Base-by-base conservation (phyloP, 2,888 invertebrate genomes). In the Belgica antarctica region DNA sequence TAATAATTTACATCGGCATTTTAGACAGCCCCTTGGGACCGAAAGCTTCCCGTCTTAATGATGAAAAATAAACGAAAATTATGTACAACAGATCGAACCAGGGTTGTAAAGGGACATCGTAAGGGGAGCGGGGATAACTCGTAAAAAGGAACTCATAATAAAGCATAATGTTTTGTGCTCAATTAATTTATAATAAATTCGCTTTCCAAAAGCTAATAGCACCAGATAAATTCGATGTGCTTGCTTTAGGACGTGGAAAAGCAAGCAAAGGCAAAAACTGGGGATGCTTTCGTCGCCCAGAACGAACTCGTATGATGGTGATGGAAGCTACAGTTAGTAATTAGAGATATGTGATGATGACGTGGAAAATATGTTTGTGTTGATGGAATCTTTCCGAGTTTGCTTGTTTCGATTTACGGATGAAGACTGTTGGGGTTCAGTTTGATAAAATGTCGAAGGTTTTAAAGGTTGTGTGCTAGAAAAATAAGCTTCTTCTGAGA, bases 1-100 rank as follows among this genome's bases (percentile, higher is more conserved):
- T 52, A 52, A 52, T 52, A 52, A 41, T 52, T 52, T 22, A 22
- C 52, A 52, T 52, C 52, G 41, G 12, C 52, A 15, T 15, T 52
- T n/a, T 52, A n/a, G 19, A 15, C 24, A 2, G 12, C 22, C 52
- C 24, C 52, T 22, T 2, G 19, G 22, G 24, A 52, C 17, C 4
- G 12, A 52, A 8, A 34, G 7, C 7, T 12, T 8, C 12, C 34
- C 7, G 34, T 7, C 8, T 12, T 8, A 8, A 34, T 8, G 8
- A 15, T 52, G 52, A 52, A 52, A 22, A 52, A 52, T 17, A 22
- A 52, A 34, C 12, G 52, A 24, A 52, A 52, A n/a, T 10, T 34
- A 12, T 46, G 31, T 31, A 31, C 31, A n/a, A n/a, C n/a, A 31
- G 31, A 31, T 7, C 31, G 31, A n/a, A n/a, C n/a, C 31, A 7